These are phyloP conservation scores for Oceanites oceanicus DNA, from an alignment of 2,113 vertebrate genomes.

Conservation along the genomic window DNA sequence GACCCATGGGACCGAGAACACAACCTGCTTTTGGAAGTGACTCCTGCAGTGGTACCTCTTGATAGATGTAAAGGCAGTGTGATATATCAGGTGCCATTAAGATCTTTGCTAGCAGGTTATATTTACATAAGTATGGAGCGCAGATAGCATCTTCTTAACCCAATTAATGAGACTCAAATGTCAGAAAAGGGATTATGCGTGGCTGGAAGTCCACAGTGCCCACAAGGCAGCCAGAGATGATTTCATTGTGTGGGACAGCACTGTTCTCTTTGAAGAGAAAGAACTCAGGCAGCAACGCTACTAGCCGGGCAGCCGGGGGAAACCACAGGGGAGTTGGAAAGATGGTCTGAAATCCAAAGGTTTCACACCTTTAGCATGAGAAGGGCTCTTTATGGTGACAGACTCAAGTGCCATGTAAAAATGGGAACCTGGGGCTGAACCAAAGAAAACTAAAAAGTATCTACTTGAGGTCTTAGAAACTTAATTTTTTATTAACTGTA, in stretches of 20 bases:
- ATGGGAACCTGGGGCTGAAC: not conserved
- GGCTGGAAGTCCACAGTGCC: not conserved
- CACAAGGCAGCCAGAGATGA: not conserved
- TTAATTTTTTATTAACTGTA: not conserved
- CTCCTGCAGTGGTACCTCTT: not conserved
- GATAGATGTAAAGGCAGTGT: not conserved
- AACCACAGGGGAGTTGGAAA: not conserved
- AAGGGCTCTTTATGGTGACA: not conserved
- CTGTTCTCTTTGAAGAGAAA: not conserved
- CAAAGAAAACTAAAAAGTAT: not conserved
- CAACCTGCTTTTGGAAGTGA: constrained; percentile 24
- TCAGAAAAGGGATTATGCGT: constrained; percentile 12
- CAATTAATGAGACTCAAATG: constrained; percentile 49
- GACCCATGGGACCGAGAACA: constrained; percentile 34
- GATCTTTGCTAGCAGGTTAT: constrained; percentile 8
- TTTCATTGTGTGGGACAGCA: constrained; percentile 7
- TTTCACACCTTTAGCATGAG: not conserved
- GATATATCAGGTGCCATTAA: constrained; percentile 32
- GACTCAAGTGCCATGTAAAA: not conserved
- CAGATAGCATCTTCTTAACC: constrained; percentile 40
- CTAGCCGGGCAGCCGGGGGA: not conserved
- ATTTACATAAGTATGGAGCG: not conserved
- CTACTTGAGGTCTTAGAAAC: not conserved
- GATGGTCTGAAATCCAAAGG: not conserved
- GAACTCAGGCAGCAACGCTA: not conserved